Percentiles rank a stretch among this genome's conserved stretches.
phyloP scores from a whole-genome alignment of 37 sponge, comb jelly and placozoan species.

The Mnemiopsis leidyi region DNA sequence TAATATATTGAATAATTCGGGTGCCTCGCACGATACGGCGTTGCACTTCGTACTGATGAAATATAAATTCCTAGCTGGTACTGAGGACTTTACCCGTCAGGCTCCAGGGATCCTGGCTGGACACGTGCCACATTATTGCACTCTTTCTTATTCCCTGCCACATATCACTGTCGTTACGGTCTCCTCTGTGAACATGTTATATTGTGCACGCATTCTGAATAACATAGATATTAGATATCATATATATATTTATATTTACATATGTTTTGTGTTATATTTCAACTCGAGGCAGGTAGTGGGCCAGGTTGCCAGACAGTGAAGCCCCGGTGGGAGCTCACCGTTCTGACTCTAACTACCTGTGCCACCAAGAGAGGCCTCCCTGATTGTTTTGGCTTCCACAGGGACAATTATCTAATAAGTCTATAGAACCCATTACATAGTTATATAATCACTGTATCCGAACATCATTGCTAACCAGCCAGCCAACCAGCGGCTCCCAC shows the following conservation, averaged over 20 bases:
- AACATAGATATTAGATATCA: not conserved
- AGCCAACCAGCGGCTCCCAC: not conserved
- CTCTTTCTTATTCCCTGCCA: not conserved
- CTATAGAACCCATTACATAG: slow-evolving; percentile 55
- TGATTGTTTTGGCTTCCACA: slow-evolving; percentile 20
- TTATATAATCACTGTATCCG: slow-evolving; percentile 50
- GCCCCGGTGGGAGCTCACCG: not conserved
- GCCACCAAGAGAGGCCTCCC: not conserved
- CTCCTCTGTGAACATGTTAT: not conserved
- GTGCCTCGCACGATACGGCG: not conserved
- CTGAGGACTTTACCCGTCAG: not conserved
- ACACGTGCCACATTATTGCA: not conserved
- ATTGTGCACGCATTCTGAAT: not conserved
- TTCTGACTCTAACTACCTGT: not conserved
- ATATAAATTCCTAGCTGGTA: not conserved
- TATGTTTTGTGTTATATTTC: not conserved
- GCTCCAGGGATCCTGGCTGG: not conserved
- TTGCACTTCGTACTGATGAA: not conserved
- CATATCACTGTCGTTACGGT: not conserved
- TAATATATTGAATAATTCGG: not conserved
- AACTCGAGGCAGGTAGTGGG: not conserved
- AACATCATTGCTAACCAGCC: not conserved
- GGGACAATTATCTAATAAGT: slow-evolving; percentile 38
- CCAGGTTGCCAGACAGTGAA: not conserved
- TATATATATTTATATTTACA: too few species aligned